These are phyloP conservation scores for Globicephala melas DNA, from an alignment of 2,113 vertebrate species.

Conservation along the genomic window DNA sequence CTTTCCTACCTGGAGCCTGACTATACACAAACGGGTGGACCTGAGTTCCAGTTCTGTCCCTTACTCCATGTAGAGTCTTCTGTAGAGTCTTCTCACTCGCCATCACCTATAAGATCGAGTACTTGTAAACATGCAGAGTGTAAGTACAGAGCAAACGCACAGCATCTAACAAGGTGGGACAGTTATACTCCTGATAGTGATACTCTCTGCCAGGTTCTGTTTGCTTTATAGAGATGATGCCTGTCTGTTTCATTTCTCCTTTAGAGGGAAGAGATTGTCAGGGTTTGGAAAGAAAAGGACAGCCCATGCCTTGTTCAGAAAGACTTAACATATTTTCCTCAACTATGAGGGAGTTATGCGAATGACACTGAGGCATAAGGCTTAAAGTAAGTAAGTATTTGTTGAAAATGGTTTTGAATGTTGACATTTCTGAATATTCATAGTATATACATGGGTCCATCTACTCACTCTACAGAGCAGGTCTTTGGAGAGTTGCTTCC, in stretches of 20 bases:
- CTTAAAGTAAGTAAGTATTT: background rate
- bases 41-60: background rate
- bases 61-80: background rate
- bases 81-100: background rate
- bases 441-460: too few species aligned
- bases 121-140: background rate
- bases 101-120: background rate
- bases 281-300: background rate
- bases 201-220: background rate
- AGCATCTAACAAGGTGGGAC: rapidly evolving
- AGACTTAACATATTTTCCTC: background rate
- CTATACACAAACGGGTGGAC: background rate
- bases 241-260: background rate
- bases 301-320: background rate
- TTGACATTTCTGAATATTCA: background rate
- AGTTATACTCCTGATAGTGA: background rate
- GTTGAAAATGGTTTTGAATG: background rate
- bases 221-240: background rate
- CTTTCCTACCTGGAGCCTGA: background rate
- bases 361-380: background rate
- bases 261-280: background rate
- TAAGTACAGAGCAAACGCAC: background rate
- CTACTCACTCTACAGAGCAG: background rate
- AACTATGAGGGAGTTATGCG: background rate
- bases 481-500: background rate